Evolutionary conservation across 2,888 invertebrate species (phyloP), one percentile per base, ranked within the genome.

Genomic region (Graphium colonna): DNA sequence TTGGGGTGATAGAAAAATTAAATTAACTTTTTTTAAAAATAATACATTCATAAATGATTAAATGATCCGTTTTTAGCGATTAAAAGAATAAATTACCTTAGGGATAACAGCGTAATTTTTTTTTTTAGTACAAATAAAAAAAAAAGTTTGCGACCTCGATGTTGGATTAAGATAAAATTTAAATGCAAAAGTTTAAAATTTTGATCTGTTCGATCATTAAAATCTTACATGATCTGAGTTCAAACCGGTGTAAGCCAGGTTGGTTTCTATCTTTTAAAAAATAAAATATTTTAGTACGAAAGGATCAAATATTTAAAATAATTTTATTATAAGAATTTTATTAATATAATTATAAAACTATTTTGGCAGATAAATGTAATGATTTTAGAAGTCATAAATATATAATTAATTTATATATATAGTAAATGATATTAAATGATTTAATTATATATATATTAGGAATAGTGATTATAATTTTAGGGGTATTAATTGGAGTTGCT

Each of bases 191-290:
- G 90, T 91, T 92, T 87, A 90, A 89, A 83, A 82, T 85, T 92
- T 93, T 91, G 91, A 92, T 93, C 93, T 94, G 94, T 94, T 94
- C 94, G 93, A 94, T 93, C 91, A 92, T 94, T 94, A 91, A 93
- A 92, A 91, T 92, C 91, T 94, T 94, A 94, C 94, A 94, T 94
- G 94, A 95, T 94, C 93, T 95, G 94, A 95, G 94, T 95, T 95
- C 92, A 95, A 36, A 94, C 93, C 94, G 94, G 93, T 88, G 93
- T 93, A 71, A 95, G 93, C 94, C 94, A 94, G 94, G 94, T 95
- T 92, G 93, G 94, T 93, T 95, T 95, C 93, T 95, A 94, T 95
- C 93, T 93, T 92, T 92, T 91, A 81, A 77, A 60, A 75, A 63
- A 58, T 71, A 66, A 71, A 76, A 90, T 91, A 89, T 91, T 91